Percentiles rank a stretch among this genome's conserved stretches.
phyloP scores from a whole-genome alignment of 2,888 invertebrate genomes.

The Oscheius myriophilus region DNA sequence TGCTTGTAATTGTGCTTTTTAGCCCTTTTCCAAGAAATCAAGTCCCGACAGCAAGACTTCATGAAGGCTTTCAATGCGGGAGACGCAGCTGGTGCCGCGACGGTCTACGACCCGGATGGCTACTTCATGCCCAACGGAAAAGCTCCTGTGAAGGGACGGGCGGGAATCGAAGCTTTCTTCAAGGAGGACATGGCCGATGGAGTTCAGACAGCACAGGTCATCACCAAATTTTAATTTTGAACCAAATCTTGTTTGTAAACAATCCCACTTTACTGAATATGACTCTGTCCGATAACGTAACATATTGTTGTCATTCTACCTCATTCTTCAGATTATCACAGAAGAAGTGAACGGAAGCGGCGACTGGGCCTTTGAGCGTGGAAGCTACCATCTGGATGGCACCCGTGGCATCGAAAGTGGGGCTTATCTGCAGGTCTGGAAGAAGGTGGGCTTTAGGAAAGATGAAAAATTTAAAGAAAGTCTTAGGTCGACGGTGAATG shows the following conservation, averaged over 20 bases:
- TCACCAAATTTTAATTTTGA: too few species aligned
- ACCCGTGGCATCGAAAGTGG: constrained; percentile 69
- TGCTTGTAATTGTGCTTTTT: constrained; percentile 37
- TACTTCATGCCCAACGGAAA: constrained; percentile 70
- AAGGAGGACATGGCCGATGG: constrained; percentile 70
- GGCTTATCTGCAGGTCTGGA: constrained; percentile 67
- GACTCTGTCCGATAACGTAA: too few species aligned
- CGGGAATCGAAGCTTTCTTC: constrained; percentile 69
- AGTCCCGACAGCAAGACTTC: constrained; percentile 69
- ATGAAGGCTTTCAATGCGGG: constrained; percentile 70
- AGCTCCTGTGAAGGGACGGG: constrained; percentile 67
- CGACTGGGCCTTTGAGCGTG: constrained; percentile 71
- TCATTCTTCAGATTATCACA: constrained; percentile 64
- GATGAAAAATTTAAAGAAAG: background rate
- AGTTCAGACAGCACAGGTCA: constrained; percentile 64
- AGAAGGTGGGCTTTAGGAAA: constrained; percentile 45
- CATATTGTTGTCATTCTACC: too few species aligned
- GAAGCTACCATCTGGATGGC: constrained; percentile 69
- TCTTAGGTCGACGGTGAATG: constrained; percentile 66
- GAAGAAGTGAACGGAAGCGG: constrained; percentile 71
- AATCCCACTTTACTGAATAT: too few species aligned
- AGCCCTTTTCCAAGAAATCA: constrained; percentile 71
- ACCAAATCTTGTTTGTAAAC: too few species aligned
- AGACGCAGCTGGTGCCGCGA: constrained; percentile 58
- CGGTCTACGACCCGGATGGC: constrained; percentile 69